Evolutionary conservation across 1,140 invertebrate species (phyloP), one percentile per base, ranked within the genome.

Genomic region (Fopius arisanus): DNA sequence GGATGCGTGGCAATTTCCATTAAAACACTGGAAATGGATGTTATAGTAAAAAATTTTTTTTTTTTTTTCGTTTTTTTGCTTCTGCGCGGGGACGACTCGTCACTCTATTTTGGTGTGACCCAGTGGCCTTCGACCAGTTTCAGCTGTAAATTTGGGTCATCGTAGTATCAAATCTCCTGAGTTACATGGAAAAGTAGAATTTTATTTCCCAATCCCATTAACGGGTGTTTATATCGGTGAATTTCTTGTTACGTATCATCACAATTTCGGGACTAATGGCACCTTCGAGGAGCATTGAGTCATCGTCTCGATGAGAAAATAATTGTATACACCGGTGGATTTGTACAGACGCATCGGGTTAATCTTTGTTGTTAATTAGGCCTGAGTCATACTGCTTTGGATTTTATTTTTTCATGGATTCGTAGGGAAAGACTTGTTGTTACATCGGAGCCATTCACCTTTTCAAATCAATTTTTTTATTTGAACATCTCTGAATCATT

Each of bases 1-100:
- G 43, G 54, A 29, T 43, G 40, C 43, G 67, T 51, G 67, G 67
- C 19, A 62, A 62, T 71, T 31, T 59, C 28, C 31, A 41, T 71
- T 23, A 41, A 14, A 33, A 14, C 29, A 5, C 23, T 59, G 54
- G 19, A 59, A 59, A 28, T 7, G 19, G 21, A 59, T 4, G 2
- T 59, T 59, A 5, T 21, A n/a, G n/a, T n/a, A n/a, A n/a, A n/a
- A n/a, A n/a, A n/a, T 59, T 59, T 26, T 26, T 23, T 4, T 23
- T 3, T 59, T 59, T 16, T 19, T 1, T 12, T 51, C n/a, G 14
- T 59, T 23, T 59, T 59, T 59, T 26, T 28, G 43, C n/a, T 59
- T 59, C 54, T 59, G 54, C 54, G 54, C 26, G 21, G 54, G 9
- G 19, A 51, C 3, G 43, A 51, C 19, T 21, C 54, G 23, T 59